Conservation (phyloP, 2,888 invertebrate genomes). For the Ornithoptera alexandrae region DNA sequence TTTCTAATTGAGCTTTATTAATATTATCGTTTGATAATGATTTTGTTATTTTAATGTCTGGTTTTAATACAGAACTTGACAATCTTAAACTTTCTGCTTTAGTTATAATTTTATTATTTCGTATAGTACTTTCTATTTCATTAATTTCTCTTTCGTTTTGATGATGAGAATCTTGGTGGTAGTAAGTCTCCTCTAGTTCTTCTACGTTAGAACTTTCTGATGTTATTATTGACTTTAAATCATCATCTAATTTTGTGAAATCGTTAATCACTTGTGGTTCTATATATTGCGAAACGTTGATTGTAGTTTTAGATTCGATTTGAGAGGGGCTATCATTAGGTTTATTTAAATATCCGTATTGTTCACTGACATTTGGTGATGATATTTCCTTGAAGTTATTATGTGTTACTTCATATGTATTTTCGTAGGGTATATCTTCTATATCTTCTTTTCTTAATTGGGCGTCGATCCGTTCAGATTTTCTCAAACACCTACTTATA, state of each 20-base stretch:
- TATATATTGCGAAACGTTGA: constrained; percentile 55
- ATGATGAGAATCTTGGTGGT: constrained; percentile 64
- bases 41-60: constrained; percentile 58
- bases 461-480: constrained; percentile 85
- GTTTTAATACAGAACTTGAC: constrained; percentile 49
- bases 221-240: constrained; percentile 72
- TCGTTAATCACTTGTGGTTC: constrained; percentile 62
- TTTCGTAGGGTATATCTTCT: constrained; percentile 69
- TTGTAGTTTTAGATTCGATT: constrained; percentile 43
- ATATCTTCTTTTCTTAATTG: constrained; percentile 80
- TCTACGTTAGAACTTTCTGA: constrained; percentile 69
- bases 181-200: constrained; percentile 59
- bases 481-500: constrained; percentile 84
- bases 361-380: constrained; percentile 55
- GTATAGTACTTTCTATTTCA: constrained; percentile 75
- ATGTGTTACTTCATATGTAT: constrained; percentile 70
- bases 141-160: constrained; percentile 76
- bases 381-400: constrained; percentile 68
- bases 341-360: constrained; percentile 71
- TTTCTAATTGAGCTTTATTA: constrained; percentile 48
- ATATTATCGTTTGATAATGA: constrained; percentile 70
- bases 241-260: constrained; percentile 70
- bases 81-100: constrained; percentile 71
- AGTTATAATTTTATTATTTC: constrained; percentile 71
- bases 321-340: constrained; percentile 44